phyloP scores from a whole-genome alignment of 23 tunicate species.

The Ascidia mentula region DNA sequence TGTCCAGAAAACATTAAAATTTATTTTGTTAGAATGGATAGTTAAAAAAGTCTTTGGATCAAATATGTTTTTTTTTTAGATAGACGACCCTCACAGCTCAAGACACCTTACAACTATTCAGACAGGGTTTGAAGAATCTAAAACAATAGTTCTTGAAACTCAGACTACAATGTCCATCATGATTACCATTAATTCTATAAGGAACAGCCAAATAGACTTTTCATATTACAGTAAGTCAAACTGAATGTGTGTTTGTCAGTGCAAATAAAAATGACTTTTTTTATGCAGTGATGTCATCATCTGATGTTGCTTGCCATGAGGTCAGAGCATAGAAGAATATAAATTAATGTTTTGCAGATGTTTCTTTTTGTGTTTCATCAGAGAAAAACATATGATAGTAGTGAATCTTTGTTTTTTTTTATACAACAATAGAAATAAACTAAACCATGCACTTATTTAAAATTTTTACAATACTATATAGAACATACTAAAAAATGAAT shows the following conservation, averaged over 20 bases:
- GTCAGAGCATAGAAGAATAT: background rate
- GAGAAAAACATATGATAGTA: too few relatives aligned
- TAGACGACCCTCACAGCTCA: background rate
- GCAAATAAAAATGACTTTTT: background rate
- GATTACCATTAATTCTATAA: background rate
- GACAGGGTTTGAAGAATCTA: background rate
- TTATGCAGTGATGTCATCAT: background rate
- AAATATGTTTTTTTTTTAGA: background rate
- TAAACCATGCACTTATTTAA: too few relatives aligned
- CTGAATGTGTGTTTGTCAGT: background rate
- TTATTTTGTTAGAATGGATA: background rate
- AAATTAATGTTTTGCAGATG: too few relatives aligned
- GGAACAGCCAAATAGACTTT: background rate
- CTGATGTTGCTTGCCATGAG: background rate
- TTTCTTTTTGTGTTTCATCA: too few relatives aligned
- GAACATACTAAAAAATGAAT: too few relatives aligned
- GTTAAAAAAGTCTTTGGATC: background rate
- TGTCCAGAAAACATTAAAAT: too few relatives aligned
- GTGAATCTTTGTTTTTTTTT: background rate
- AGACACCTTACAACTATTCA: background rate
- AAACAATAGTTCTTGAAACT: background rate
- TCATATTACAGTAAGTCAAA: constrained; percentile 7
- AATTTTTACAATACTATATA: too few relatives aligned
- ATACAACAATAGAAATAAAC: too few relatives aligned
- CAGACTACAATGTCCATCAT: background rate